phyloP scores from a whole-genome alignment of 1,140 invertebrate genomes.

The Cotesia glomerata region DNA sequence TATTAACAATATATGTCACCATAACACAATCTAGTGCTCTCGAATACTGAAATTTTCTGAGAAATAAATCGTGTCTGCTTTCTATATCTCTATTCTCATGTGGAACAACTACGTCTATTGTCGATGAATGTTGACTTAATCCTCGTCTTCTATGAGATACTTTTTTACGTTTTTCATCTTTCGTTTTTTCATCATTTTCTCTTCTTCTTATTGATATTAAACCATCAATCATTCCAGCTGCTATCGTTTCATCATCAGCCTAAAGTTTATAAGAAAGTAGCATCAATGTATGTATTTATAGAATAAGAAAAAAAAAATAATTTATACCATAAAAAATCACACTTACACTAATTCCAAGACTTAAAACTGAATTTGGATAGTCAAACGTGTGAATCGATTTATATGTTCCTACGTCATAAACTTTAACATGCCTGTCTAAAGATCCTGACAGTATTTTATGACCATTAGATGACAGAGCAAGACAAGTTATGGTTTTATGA shows the following conservation, averaged over 20 bases:
- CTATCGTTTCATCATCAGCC: constrained; percentile 82
- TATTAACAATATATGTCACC: constrained; percentile 65
- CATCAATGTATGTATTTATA: constrained; percentile 14
- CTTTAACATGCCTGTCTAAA: constrained; percentile 92
- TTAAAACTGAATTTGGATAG: constrained; percentile 89
- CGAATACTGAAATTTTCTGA: constrained; percentile 83
- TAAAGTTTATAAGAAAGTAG: constrained; percentile 59
- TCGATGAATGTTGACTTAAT: constrained; percentile 59
- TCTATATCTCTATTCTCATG: constrained; percentile 60
- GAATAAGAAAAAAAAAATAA: constrained; percentile 8
- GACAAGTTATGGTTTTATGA: constrained; percentile 91
- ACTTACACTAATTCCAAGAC: constrained; percentile 79
- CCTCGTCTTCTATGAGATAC: constrained; percentile 63
- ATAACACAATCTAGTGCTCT: constrained; percentile 82
- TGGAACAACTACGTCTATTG: constrained; percentile 65
- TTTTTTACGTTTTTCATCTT: constrained; percentile 62
- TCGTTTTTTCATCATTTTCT: constrained; percentile 64
- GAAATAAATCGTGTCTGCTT: constrained; percentile 71
- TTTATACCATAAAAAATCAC: constrained; percentile 10
- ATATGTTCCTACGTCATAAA: constrained; percentile 88
- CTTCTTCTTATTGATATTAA: constrained; percentile 84
- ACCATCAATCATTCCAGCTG: constrained; percentile 91
- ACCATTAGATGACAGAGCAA: constrained; percentile 80
- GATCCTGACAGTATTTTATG: constrained; percentile 87
- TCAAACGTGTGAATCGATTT: constrained; percentile 87